Evolutionary conservation across 2,113 vertebrate genomes (phyloP), one percentile per base, ranked within the genome.

Genomic region (Mesembrinibis cayennensis): DNA sequence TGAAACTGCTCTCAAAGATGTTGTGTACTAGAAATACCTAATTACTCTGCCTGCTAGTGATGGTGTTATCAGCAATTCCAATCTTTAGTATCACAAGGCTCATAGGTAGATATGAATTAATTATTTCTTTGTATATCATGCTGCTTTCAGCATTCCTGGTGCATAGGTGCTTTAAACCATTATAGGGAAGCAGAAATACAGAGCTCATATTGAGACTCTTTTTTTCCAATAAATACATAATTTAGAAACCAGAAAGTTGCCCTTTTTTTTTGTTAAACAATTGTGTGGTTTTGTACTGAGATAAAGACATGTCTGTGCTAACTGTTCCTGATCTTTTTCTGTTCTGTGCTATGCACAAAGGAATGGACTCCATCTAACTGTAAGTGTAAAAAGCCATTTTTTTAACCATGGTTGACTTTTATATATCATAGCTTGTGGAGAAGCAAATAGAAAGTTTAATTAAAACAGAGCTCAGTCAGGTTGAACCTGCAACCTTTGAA

Each of bases 361-460:
- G 21, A 89, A 55, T n/a, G 58, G 40, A 71, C 16, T 81, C 20
- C 19, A 34, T 17, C 16, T 36, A 83, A 55, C 26, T 61, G 2
- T 36, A 88, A 80, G 65, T 59, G 40, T 73, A 95, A 80, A 81
- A 2, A 63, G n/a, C 10, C 19, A 1, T 40, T 81, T 90, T 66
- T 90, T 94, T 82, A n/a, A 82, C 29, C 16, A 19, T 38, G 17
- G 20, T 45, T 53, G 55, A 67, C 40, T 95, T 95, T 87, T 86
- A 59, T 70, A 62, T 78, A 20, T 10, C 61, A 86, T n/a, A 62
- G 18, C 45, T 92, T 63, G 17, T 80, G 22, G 36, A 70, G 53
- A 83, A 83, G 55, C 47, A 94, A 95, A 93, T 26, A 92, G 6
- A 77, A 90, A 90, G 50, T 88, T 93, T 88, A 90, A 92, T 93